A percentile compares a stretch with the other conserved stretches of the same genome.
These are phyloP conservation scores for Agelastica alni DNA, from an alignment of 2,888 invertebrate species.

Conservation along the genomic window DNA sequence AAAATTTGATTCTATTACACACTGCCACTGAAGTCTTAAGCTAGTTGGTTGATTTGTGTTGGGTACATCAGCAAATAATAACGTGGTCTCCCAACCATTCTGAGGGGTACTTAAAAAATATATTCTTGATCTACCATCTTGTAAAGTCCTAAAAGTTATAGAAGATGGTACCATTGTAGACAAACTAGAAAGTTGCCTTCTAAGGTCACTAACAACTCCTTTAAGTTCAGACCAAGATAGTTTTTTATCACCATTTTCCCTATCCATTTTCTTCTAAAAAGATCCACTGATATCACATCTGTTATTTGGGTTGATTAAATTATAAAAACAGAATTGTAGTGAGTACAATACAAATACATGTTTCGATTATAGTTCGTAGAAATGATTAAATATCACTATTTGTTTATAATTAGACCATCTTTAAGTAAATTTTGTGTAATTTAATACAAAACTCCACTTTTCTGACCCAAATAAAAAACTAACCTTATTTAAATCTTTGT, in stretches of 20 bases:
- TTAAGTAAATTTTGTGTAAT: conserved; percentile 16
- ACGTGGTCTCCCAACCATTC: conserved; percentile 87
- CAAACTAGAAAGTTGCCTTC: conserved; percentile 76
- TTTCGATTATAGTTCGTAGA: conserved; percentile 11
- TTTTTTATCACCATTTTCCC: conserved; percentile 45
- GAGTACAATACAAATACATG: conserved; percentile 16
- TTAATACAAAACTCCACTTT: conserved; percentile 35
- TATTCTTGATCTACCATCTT: conserved; percentile 80
- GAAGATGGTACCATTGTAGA: conserved; percentile 83
- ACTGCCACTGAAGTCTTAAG: conserved; percentile 73
- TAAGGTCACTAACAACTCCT: conserved; percentile 77
- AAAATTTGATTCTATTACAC: conserved; percentile 78
- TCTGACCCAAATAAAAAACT: conserved; percentile 41
- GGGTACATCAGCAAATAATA: conserved; percentile 84
- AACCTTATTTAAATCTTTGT: conserved; percentile 36
- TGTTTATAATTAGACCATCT: conserved; percentile 12
- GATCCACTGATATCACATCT: conserved; percentile 37
- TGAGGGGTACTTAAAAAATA: conserved; percentile 89
- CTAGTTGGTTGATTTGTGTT: conserved; percentile 61
- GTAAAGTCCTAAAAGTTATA: conserved; percentile 77
- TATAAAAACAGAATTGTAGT: conserved; percentile 35
- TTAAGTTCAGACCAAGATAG: conserved; percentile 79
- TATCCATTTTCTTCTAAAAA: conserved; percentile 35
- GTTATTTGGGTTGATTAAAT: conserved; percentile 33
- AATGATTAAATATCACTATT: not conserved